Percentiles rank a stretch among this genome's conserved stretches.
These are phyloP conservation scores for Belgica antarctica DNA, from an alignment of 2,888 invertebrate species.

Conservation along the genomic window DNA sequence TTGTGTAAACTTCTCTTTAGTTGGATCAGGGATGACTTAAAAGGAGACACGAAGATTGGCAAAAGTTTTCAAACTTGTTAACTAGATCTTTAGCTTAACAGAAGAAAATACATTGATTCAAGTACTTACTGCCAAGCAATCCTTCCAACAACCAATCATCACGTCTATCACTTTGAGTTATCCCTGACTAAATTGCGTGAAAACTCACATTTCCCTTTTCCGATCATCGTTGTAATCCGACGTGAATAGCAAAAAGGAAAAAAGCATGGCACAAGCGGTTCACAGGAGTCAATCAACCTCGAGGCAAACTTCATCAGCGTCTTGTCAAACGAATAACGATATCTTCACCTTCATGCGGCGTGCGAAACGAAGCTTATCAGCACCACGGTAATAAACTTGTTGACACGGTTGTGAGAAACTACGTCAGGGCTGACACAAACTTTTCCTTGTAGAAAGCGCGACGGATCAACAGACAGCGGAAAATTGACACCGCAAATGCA, in stretches of 20 bases:
- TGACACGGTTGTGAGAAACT: not conserved
- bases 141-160: no score
- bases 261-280: conserved; percentile 50
- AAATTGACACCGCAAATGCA: conserved; percentile 44
- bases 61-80: no score
- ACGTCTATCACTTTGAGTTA: no score
- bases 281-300: conserved; percentile 62
- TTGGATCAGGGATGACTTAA: no score
- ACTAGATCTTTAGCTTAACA: no score
- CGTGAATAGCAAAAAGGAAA: conserved; percentile 48
- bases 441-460: conserved; percentile 45
- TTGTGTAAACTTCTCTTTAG: no score
- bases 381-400: conserved; percentile 49
- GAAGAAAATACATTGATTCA: no score
- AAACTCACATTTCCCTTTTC: conserved; percentile 9
- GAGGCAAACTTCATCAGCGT: conserved; percentile 47
- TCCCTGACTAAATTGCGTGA: not conserved
- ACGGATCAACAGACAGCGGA: conserved; percentile 53
- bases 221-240: no score
- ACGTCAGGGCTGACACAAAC: not conserved
- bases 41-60: no score
- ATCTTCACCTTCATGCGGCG: conserved; percentile 49
- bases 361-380: conserved; percentile 52
- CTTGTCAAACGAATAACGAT: conserved; percentile 43
- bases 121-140: no score